Evolutionary conservation across 1,140 invertebrate species (phyloP).

Genomic region (Streblospio benedicti): DNA sequence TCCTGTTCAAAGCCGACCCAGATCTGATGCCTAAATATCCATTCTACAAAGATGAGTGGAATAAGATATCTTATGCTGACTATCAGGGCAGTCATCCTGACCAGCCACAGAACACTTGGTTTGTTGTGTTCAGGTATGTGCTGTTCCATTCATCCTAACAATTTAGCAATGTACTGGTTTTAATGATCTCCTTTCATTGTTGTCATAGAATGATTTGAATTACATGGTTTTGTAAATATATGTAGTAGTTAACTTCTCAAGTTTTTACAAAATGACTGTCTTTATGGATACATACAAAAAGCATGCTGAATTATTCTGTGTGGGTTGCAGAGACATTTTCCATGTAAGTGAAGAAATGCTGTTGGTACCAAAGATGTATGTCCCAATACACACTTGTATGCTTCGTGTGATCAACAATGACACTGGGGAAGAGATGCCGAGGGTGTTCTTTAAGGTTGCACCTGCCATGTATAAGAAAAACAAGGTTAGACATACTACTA

Average conservation of each 20-base stretch:
- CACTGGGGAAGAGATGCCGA: constrained; percentile 39
- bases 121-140: constrained; percentile 41
- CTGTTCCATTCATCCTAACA: background rate
- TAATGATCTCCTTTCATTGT: too few relatives aligned
- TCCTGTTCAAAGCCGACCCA: constrained; percentile 38
- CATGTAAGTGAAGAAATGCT: constrained; percentile 42
- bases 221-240: too few relatives aligned
- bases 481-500: constrained; percentile 26
- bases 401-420: constrained; percentile 46
- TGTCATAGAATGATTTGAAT: too few relatives aligned
- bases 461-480: constrained; percentile 46
- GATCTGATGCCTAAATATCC: constrained; percentile 42
- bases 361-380: constrained; percentile 40
- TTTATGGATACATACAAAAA: too few relatives aligned
- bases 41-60: constrained; percentile 46
- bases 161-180: too few relatives aligned
- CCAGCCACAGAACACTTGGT: constrained; percentile 42
- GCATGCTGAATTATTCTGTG: background rate
- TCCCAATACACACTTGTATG: constrained; percentile 38
- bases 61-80: constrained; percentile 43
- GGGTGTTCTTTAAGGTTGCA: constrained; percentile 44
- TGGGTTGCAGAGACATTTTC: constrained; percentile 41
- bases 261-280: too few relatives aligned
- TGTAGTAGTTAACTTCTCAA: too few relatives aligned
- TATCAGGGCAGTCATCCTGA: constrained; percentile 40